These are phyloP conservation scores for Sebastiscus albofasciatus DNA, from an alignment of 2,797 vertebrate genomes.

Conservation along the genomic window DNA sequence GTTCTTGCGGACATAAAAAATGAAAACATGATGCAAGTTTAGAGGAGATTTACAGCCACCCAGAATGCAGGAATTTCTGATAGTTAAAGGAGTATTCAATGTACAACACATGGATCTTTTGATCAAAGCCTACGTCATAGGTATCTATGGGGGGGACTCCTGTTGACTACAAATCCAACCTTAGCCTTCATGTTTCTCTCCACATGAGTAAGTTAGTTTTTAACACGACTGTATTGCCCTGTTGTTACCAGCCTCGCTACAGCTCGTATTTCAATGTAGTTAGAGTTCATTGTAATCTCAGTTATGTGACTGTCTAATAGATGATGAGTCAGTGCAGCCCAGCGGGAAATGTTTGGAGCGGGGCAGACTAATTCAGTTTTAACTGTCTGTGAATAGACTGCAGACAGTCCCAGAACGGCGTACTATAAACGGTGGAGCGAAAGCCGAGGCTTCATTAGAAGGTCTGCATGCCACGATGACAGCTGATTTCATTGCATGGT, in stretches of 20 bases:
- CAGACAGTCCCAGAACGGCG: slow-evolving; percentile 12
- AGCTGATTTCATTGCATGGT: slow-evolving; percentile 54
- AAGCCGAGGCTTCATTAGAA: slow-evolving; percentile 47
- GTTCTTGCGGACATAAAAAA: not conserved
- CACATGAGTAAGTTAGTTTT: not conserved
- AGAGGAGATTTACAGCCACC: not conserved
- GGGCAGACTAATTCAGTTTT: slow-evolving; percentile 40
- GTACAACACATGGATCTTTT: not conserved
- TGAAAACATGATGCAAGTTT: not conserved
- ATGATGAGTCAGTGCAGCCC: slow-evolving; percentile 33
- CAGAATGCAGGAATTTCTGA: not conserved
- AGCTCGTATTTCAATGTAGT: slow-evolving; percentile 5
- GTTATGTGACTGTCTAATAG: slow-evolving; percentile 23
- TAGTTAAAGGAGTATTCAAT: not conserved
- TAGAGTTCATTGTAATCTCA: slow-evolving; percentile 20
- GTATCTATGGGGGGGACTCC: not conserved
- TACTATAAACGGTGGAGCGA: slow-evolving; percentile 40
- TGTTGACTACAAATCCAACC: not conserved
- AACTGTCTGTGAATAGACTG: slow-evolving; percentile 35
- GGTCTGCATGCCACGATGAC: slow-evolving; percentile 50
- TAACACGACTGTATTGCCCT: not conserved
- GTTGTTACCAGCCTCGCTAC: not conserved
- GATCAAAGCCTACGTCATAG: not conserved
- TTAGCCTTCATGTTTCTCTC: not conserved
- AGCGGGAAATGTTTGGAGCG: slow-evolving; percentile 26